Percentiles rank a stretch among this genome's conserved stretches.
Conservation (phyloP, 2,888 invertebrate species). For the Patella caerulea region DNA sequence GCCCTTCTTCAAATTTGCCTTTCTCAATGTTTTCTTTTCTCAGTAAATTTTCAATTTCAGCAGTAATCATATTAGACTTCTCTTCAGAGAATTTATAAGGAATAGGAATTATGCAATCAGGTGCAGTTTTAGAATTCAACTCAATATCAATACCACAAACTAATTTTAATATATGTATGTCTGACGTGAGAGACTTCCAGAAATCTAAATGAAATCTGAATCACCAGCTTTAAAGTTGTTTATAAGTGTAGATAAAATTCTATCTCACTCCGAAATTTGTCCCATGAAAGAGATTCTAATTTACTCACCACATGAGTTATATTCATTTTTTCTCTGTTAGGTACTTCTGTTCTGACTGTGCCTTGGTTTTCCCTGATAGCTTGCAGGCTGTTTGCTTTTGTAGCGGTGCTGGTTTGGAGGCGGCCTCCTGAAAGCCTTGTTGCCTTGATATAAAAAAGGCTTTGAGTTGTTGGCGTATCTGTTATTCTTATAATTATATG, state of each 20-base stretch:
- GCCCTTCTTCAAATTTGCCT: not conserved
- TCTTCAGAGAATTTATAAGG: constrained; percentile 10
- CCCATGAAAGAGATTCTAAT: not conserved
- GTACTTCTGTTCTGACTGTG: not conserved
- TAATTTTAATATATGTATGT: constrained; percentile 2
- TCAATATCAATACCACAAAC: constrained; percentile 4
- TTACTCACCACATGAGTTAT: not conserved
- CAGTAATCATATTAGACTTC: not conserved
- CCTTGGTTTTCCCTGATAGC: not conserved
- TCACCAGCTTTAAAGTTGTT: constrained; percentile 13
- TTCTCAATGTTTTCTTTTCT: constrained; percentile 2
- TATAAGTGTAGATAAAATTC: not conserved
- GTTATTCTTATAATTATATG: not conserved
- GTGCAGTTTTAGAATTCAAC: not conserved
- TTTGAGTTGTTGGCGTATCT: not conserved
- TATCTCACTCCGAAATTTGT: not conserved
- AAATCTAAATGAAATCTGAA: not conserved
- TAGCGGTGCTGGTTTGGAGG: not conserved
- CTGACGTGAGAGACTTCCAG: constrained; percentile 10
- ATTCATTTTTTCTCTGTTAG: not conserved
- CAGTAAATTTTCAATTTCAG: not conserved
- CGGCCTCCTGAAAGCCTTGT: not conserved
- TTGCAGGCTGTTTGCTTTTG: not conserved
- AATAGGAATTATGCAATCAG: not conserved
- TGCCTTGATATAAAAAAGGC: constrained; percentile 3